Conservation (phyloP, 2,888 invertebrate species). For the Pimpla rufipes region DNA sequence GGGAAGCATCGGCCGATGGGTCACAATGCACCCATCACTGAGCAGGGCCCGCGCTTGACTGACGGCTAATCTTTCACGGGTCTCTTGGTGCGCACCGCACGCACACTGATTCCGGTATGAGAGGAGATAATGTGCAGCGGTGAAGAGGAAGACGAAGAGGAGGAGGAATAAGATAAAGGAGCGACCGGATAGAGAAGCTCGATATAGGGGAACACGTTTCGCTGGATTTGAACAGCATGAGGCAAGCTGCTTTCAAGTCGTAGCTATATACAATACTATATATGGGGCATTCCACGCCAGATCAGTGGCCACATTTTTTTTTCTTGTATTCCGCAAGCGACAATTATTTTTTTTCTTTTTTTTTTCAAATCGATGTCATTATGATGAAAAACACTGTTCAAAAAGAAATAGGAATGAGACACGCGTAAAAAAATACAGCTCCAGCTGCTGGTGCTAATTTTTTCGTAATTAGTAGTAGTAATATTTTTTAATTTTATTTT, state of each 20-base stretch:
- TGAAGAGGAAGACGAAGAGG: slow-evolving; percentile 7
- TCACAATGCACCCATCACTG: slow-evolving; percentile 68
- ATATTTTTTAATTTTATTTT: no score
- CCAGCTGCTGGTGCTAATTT: no score
- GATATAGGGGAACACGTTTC: slow-evolving; percentile 73
- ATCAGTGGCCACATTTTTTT: neutral
- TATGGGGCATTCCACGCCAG: neutral
- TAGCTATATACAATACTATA: slow-evolving; percentile 59
- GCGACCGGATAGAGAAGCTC: slow-evolving; percentile 17
- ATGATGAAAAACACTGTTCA: no score
- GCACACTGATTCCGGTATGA: slow-evolving; percentile 22
- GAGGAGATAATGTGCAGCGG: neutral
- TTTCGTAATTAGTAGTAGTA: no score
- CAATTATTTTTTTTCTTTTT: neutral
- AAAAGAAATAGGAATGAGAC: no score
- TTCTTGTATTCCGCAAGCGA: neutral
- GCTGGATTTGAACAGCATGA: slow-evolving; percentile 75
- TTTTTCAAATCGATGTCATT: no score
- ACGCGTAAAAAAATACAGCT: no score
- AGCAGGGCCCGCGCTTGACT: slow-evolving; percentile 68
- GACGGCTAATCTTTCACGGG: slow-evolving; percentile 76
- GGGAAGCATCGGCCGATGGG: slow-evolving; percentile 17
- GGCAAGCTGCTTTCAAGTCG: slow-evolving; percentile 59
- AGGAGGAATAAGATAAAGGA: slow-evolving; percentile 22
- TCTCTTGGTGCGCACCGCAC: slow-evolving; percentile 57